Evolutionary conservation across 2,888 invertebrate genomes (phyloP), one percentile per base, ranked within the genome.

Genomic region (Andrena chrysosceles): DNA sequence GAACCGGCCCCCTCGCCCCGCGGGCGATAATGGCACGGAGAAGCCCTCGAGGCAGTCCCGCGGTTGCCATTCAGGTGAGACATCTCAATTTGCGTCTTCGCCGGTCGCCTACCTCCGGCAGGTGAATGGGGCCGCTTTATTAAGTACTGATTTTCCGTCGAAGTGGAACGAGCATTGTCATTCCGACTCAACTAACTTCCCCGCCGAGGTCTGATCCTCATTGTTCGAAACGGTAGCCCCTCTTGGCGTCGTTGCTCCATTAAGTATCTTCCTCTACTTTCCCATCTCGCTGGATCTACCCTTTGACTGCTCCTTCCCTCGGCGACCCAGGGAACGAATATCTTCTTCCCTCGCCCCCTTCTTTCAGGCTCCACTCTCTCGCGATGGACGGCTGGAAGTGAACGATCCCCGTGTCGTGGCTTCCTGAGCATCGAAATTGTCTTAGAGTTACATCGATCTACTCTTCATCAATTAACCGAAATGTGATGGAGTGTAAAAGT

Each of bases 121-220:
- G 67, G 68, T 77, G 77, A 81, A 77, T n/a, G 35, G 49, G 49
- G 23, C 35, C 68, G 66, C 67, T 85, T 86, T 73, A 83, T 85
- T 86, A 70, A 73, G 52, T 49, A 60, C 29, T 52, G 67, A 86
- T 76, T 78, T 83, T 70, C n/a, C 33, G 13, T 23, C 52, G 52
- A 69, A 59, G 49, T 73, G 54, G 69, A 85, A 71, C 66, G 78
- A 49, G 77, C 69, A 78, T 68, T 78, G 60, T 86, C 52, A 66
- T 31, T 60, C 83, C 77, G 42, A 56, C 33, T 29, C 48, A 71
- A 71, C 62, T 72, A 81, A 82, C 77, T 82, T 77, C 49, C 26
- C 59, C 26, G 23, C 64, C 2, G 52, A 49, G 52, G 10, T 70
- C 81, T 70, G 67, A 72, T 67, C 69, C 80, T 75, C 80, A 69